Base-by-base conservation (phyloP, 2,797 vertebrate genomes). In the Mormyrops boulengeri region DNA sequence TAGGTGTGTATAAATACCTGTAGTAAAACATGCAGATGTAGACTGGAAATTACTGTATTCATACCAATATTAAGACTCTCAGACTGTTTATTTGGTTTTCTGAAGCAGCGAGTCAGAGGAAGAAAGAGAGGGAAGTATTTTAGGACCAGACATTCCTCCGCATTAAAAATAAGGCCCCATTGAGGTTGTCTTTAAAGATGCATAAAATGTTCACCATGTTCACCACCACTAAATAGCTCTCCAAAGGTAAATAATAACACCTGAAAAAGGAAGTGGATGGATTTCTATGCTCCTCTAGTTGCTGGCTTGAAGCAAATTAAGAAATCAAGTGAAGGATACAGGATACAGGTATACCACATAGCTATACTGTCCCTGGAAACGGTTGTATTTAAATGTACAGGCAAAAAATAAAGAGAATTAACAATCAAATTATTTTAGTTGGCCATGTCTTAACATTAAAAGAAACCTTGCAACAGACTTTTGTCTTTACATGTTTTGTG, bases 31-130 rank as follows among this genome's bases (percentile, higher is more conserved):
- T 90, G 89, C 44, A 49, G 22, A 85, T 8, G 88, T 90, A 57
- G 87, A 80, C 89, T 87, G 66, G 89, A 90, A 89, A 91, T 82
- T 57, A 88, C 89, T 85, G 49, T 84, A 90, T 89, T 91, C 57
- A 11, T 53, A 91, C 90, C 5, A 88, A 92, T 93, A 92, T 91
- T 92, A 93, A 89, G 19, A 90, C 93, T 93, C 94, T 95, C 92
- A 92, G 90, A 89, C 90, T 95, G 93, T 96, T 95, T 96, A 93
- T 96, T 96, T 95, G 95, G 94, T 85, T 90, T 90, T 84, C 87
- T 90, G 95, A 94, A 93, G 93, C 92, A 92, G 93, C 92, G 89
- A 91, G 93, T 2, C 90, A 93, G 91, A 90, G 91, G 69, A 91
- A 88, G 89, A 90, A 80, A 86, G 57, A 66, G 90, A 62, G 80